Base-by-base conservation (phyloP, 2,888 invertebrate genomes). In the Campaea margaritaria region DNA sequence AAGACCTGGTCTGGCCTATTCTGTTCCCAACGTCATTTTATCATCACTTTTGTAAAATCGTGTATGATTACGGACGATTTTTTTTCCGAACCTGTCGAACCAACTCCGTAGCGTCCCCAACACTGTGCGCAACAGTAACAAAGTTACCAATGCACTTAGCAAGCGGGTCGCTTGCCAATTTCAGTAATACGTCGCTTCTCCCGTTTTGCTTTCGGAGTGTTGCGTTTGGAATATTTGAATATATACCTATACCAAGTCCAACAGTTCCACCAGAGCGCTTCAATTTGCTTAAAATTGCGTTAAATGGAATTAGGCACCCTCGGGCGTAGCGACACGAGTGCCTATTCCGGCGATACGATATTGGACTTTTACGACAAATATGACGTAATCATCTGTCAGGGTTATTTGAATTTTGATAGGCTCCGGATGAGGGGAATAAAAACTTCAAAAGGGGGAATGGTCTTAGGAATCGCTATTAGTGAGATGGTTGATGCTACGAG, bases 361-460 rank as follows among this genome's bases (percentile, higher is more conserved):
- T 27, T 16, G 16, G 46, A 51, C 27, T 41, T 58, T 58, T 51
- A 51, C 46, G 57, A 51, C 51, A 47, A 51, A 58, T 58, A 45
- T 47, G 46, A 47, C 46, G 51, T 50, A 57, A 57, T 57, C 57
- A 50, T 45, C 45, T 21, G 55, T 14, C 48, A 43, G 38, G 38
- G 45, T 15, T 57, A 51, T 58, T 47, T 51, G 51, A 51, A 51
- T 58, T 51, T 51, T 58, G 46, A 58, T 58, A 46, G 42, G 34
- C 13, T 13, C 28, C 38, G 49, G 49, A 45, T 31, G 39, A 45
- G 39, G 49, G 56, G 38, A 50, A 50, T 57, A 50, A 57, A 57
- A 57, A 57, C 43, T 12, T 12, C 34, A 11, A 49, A 56, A 49
- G 36, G 44, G 49, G 47, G 27, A 54, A 42, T 41, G 13, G 34